Conservation (phyloP, 2,113 vertebrate species). For the Leiothrix lutea region DNA sequence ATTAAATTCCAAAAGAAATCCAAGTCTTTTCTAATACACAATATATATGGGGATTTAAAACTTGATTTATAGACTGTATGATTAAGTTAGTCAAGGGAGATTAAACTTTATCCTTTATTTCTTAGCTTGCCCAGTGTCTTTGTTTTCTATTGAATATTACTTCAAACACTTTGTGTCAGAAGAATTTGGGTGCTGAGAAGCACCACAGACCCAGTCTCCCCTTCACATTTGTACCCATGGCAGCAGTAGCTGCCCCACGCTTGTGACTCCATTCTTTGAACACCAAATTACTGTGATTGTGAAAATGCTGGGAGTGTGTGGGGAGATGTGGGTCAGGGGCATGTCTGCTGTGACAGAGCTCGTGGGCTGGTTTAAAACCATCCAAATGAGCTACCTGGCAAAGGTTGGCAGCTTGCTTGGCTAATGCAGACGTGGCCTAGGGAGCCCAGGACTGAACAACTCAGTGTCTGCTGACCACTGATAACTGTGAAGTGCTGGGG, state of each 20-base stretch:
- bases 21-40: not conserved
- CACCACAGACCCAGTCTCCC: not conserved
- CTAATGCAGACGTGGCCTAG: not conserved
- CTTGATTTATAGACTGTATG: conserved; percentile 37
- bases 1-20: conserved; percentile 50
- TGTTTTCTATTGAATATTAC: conserved; percentile 4
- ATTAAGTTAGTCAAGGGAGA: conserved; percentile 50
- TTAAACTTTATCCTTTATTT: conserved; percentile 51
- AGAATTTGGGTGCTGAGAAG: not conserved
- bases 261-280: not conserved
- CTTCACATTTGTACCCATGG: not conserved
- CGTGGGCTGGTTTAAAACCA: not conserved
- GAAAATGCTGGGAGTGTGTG: not conserved
- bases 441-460: not conserved
- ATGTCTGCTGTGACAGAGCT: not conserved
- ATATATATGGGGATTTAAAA: conserved; percentile 1
- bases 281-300: not conserved
- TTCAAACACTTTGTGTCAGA: conserved; percentile 3
- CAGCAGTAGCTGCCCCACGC: not conserved
- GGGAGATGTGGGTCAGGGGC: not conserved
- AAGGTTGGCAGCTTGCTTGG: not conserved
- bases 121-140: conserved; percentile 1
- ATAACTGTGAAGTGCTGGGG: not conserved
- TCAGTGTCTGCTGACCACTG: not conserved
- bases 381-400: not conserved